Percentiles rank a stretch among this genome's conserved stretches.
phyloP scores from a whole-genome alignment of 1,140 invertebrate genomes.

The Epicauta chinensis region DNA sequence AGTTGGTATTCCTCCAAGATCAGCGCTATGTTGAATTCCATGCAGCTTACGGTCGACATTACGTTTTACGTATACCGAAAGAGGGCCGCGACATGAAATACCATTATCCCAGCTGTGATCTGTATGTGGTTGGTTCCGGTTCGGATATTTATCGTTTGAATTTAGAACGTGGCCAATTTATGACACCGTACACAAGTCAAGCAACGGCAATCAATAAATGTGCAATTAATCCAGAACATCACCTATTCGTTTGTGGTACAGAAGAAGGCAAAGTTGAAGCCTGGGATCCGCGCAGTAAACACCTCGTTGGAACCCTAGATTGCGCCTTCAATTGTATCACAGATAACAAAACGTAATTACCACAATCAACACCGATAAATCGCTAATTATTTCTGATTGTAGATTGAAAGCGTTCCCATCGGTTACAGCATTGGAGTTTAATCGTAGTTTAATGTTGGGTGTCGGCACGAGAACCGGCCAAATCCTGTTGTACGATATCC shows the following conservation, averaged over 20 bases:
- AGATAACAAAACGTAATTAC: conserved; percentile 44
- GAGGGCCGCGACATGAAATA: conserved; percentile 94
- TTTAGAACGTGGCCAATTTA: conserved; percentile 90
- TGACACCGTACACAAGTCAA: conserved; percentile 73
- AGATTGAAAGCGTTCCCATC: conserved; percentile 63
- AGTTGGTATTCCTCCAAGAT: conserved; percentile 75
- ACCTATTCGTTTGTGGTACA: conserved; percentile 84
- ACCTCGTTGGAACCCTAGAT: conserved; percentile 74
- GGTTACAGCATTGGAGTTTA: conserved; percentile 73
- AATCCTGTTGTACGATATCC: conserved; percentile 90
- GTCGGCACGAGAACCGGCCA: conserved; percentile 93
- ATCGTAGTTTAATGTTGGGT: conserved; percentile 77
- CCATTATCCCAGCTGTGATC: conserved; percentile 83
- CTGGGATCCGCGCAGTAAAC: conserved; percentile 84
- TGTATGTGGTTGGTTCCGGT: conserved; percentile 84
- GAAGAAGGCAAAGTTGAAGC: conserved; percentile 89
- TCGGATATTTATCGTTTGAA: conserved; percentile 92
- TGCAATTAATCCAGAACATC: conserved; percentile 82
- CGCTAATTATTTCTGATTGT: conserved; percentile 16
- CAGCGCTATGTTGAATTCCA: conserved; percentile 95
- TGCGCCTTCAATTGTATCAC: conserved; percentile 69
- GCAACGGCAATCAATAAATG: conserved; percentile 78
- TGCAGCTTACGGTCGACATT: conserved; percentile 85
- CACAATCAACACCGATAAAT: neutral
- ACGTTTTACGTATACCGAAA: conserved; percentile 85